Base-by-base conservation (phyloP, 1,140 invertebrate species). In the Drosophila azteca region DNA sequence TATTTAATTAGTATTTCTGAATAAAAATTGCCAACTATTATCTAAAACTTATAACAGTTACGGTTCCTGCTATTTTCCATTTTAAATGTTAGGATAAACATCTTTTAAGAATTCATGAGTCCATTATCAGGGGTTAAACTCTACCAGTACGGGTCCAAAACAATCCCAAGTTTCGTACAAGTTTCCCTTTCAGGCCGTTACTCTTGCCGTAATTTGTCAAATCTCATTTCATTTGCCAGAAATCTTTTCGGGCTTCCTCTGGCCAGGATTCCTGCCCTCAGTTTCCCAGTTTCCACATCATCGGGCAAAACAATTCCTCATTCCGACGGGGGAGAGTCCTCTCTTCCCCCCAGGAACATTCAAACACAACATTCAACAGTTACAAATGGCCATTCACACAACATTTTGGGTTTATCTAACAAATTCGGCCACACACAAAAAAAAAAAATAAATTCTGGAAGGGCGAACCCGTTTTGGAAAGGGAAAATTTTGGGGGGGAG, bases 371-470 rank as follows among this genome's bases (percentile, higher is more conserved):
- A 83, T 82, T 77, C 79, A 82, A 82, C 79, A 82, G 79, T 74
- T 82, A 80, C 73, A 83, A 83, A 85, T 85, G 60, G 77, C 60
- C 62, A 44, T 63, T 72, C 57, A 41, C 62, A 70, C 64, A 79
- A 75, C 65, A 82, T 83, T 83, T 77, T 60, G 49, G 49, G 65
- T 79, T 13, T 76, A 75, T 79, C 61, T 75, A 76, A 83, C 84
- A 63, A 79, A 84, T 79, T 71, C 62, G 65, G 60, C 49, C 51
- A 61, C 58, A 70, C 50, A 60, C 46, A 61, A 55, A 24, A 31
- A 66, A 24, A 31, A 66, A 66, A 31, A 49, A 39, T 11, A 39
- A 13, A 13, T 39, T 39, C 35, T 46, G 9, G 22, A 3, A 29
- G 20, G 20, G 6, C n/a, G 26, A 29, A 55, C 43, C 51, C 61